phyloP scores from a whole-genome alignment of 2,113 vertebrate genomes.

The Callorhinus ursinus region DNA sequence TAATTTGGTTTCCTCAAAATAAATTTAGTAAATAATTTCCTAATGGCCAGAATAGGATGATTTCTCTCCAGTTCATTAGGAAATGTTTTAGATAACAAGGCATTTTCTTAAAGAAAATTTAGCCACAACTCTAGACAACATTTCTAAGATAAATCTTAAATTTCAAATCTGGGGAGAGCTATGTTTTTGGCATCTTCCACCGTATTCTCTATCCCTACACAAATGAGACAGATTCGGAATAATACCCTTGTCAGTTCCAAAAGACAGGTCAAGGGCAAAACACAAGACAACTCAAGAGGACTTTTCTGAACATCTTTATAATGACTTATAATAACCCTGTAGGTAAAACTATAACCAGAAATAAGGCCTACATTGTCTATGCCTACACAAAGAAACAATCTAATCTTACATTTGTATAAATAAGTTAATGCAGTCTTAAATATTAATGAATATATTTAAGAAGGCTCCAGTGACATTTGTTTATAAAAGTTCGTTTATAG shows the following conservation, averaged over 20 bases:
- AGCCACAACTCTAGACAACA: not conserved
- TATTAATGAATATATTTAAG: conserved; percentile 43
- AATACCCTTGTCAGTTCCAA: not conserved
- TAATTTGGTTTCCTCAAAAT: conserved; percentile 27
- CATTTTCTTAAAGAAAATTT: not conserved
- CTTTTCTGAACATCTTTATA: conserved; percentile 1
- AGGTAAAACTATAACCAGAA: conserved; percentile 3
- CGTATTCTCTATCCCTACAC: not conserved
- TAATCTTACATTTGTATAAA: conserved; percentile 35
- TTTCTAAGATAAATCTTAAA: conserved; percentile 45
- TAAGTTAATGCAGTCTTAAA: conserved; percentile 30
- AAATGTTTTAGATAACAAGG: conserved; percentile 43
- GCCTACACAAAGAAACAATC: not conserved
- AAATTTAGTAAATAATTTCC: conserved; percentile 16
- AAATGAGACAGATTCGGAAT: conserved; percentile 9
- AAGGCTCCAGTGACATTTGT: not conserved
- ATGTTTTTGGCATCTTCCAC: not conserved
- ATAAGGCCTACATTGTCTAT: not conserved
- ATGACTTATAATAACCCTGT: not conserved
- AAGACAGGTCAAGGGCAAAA: conserved; percentile 34
- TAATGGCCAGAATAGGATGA: not conserved
- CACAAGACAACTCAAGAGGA: not conserved
- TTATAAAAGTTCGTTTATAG: not conserved
- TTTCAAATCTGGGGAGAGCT: conserved; percentile 12
- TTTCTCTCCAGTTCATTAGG: conserved; percentile 11